phyloP scores from a whole-genome alignment of 37 sponge, comb jelly and placozoan genomes.

The Axinella damicornis region DNA sequence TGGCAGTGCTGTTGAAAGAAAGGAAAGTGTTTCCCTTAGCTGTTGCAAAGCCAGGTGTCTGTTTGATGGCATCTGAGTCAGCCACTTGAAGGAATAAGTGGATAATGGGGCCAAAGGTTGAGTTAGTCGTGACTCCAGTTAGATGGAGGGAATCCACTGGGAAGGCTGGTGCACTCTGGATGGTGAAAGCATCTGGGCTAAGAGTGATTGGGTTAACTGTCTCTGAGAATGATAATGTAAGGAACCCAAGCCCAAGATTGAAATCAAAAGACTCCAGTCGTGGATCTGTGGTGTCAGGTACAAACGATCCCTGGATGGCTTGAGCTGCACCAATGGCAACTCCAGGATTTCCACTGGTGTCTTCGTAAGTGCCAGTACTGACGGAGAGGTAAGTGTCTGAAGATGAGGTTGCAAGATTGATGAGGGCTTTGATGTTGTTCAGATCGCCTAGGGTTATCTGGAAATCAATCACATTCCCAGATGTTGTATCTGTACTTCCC shows the following conservation, averaged over 20 bases:
- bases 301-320: conserved; percentile 27
- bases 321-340: neutral
- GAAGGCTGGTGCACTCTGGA: conserved; percentile 78
- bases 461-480: conserved; percentile 68
- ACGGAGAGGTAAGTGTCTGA: conserved; percentile 73
- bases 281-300: conserved; percentile 75
- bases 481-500: conserved; percentile 38
- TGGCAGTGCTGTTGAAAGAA: conserved; percentile 26
- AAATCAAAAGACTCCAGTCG: conserved; percentile 70
- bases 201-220: conserved; percentile 79
- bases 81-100: conserved; percentile 16
- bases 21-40: conserved; percentile 82
- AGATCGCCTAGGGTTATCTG: conserved; percentile 59
- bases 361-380: conserved; percentile 50
- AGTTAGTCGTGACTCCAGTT: conserved; percentile 20
- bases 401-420: conserved; percentile 48
- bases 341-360: conserved; percentile 68
- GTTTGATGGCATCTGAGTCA: conserved; percentile 76
- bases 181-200: conserved; percentile 46
- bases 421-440: conserved; percentile 73
- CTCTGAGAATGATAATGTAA: conserved; percentile 76
- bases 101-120: conserved; percentile 35
- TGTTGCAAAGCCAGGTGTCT: conserved; percentile 80
- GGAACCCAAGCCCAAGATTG: conserved; percentile 55
- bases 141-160: conserved; percentile 49